Evolutionary conservation across 2,888 invertebrate genomes (phyloP), one percentile per base, ranked within the genome.

Genomic region (Diarsia dahlii): DNA sequence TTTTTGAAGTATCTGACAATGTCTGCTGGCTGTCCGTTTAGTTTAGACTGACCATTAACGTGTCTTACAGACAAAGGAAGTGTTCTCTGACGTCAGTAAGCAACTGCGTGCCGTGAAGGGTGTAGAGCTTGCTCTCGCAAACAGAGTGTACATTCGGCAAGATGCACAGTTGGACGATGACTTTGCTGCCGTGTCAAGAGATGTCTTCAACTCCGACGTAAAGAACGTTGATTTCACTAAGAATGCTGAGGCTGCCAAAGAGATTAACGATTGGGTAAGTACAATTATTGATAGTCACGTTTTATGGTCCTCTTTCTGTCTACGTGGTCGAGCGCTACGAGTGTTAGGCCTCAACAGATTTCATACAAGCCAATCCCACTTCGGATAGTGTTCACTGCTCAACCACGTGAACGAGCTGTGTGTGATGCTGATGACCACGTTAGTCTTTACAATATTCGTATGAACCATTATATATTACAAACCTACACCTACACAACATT

Each of bases 251-350:
- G 95, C 97, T 3, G 97, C 96, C 0, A 84, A 93, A 0, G 95
- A 92, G 13, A 98, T 99, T 68, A 99, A 99, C 90, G 80, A 91
- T 0, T 99, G 99, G 98, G 98, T 96, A 91, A 48, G 13, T 3
- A 9, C 3, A 46, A 28, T 39, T 23, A 20, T 60, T 52, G 0
- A 39, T 45, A 52, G 13, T 20, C 10, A 28, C 12, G 2, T 48
- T 58, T 48, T 12, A 50, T 50, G 23, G 13, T 34, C 15, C 0
- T 12, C 4, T 62, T 23, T 63, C 0, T 63, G 28, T 56, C 23
- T 23, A 6, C 56, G 56, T 13, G 52, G 20, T 52, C 52, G 20
- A 20, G 20, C 9, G 10, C n/a, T 54, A 54, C 20, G 8, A 5
- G n/a, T 54, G n/a, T n/a, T n/a, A n/a, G n/a, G 4, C n/a, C 4